Percentiles rank a stretch among this genome's conserved stretches.
These are phyloP conservation scores for Scaptomyza reducta DNA, from an alignment of 2,888 invertebrate genomes.

Conservation along the genomic window DNA sequence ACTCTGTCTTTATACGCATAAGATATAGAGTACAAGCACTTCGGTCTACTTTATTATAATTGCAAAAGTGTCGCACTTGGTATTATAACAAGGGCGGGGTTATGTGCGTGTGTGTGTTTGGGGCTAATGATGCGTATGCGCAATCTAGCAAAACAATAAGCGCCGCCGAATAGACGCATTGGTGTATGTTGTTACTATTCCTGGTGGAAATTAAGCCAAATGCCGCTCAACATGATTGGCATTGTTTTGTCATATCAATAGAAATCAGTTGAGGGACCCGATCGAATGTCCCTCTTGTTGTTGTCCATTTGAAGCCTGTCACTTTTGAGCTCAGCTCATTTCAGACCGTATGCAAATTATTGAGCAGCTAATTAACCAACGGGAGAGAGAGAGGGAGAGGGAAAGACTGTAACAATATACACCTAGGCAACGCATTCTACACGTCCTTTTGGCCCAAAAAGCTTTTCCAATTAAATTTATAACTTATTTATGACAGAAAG, in stretches of 20 bases:
- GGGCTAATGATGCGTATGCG: slow-evolving; percentile 38
- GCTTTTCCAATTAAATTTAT: slow-evolving; percentile 78
- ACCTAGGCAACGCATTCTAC: slow-evolving; percentile 1
- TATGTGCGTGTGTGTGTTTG: background rate
- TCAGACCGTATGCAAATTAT: slow-evolving; percentile 68
- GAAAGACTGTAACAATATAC: background rate
- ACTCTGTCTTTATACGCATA: background rate
- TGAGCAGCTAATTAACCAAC: slow-evolving; percentile 73
- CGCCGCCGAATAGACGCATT: slow-evolving; percentile 20
- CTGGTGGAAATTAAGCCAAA: slow-evolving; percentile 72
- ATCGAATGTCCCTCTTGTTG: slow-evolving; percentile 10
- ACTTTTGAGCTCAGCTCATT: slow-evolving; percentile 29
- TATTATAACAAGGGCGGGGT: too few species aligned
- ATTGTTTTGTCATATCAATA: slow-evolving; percentile 68
- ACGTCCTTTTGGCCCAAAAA: slow-evolving; percentile 24
- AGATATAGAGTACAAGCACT: slow-evolving; percentile 20
- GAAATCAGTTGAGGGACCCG: slow-evolving; percentile 69
- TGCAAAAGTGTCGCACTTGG: slow-evolving; percentile 26
- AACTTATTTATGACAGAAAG: slow-evolving; percentile 67
- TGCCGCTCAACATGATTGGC: slow-evolving; percentile 62
- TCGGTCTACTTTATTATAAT: slow-evolving; percentile 34
- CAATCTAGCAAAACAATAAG: slow-evolving; percentile 21
- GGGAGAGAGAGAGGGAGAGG: slow-evolving; percentile 11
- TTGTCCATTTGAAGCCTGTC: slow-evolving; percentile 63
- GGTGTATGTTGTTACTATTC: slow-evolving; percentile 48